Evolutionary conservation across 92 coral and sea anemone genomes (phyloP).

Genomic region (Epizoanthus illoricatus): DNA sequence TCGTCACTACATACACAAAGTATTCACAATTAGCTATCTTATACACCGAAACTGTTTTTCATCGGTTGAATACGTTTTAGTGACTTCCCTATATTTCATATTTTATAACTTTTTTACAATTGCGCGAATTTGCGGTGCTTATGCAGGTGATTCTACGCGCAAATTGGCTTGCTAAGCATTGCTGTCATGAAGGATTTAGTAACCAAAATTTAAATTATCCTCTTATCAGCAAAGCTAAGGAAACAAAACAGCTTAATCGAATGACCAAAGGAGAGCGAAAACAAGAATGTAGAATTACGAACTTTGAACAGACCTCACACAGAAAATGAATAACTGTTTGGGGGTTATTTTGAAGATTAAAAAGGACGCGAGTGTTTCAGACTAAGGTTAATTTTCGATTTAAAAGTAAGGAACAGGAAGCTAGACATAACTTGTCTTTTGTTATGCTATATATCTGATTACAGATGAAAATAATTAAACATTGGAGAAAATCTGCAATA

Average conservation of each 20-base stretch:
- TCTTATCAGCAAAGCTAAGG: neutral
- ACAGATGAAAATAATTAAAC: too few relatives aligned
- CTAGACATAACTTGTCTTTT: too few relatives aligned
- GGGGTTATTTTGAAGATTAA: too few relatives aligned
- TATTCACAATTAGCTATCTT: neutral
- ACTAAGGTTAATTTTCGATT: too few relatives aligned
- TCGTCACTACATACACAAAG: neutral
- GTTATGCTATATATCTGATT: too few relatives aligned
- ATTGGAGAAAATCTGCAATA: too few relatives aligned
- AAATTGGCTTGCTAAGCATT: neutral
- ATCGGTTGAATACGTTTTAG: neutral
- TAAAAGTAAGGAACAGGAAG: too few relatives aligned
- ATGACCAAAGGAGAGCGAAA: too few relatives aligned
- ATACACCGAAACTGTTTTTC: neutral
- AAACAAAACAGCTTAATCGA: neutral
- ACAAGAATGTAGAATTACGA: too few relatives aligned
- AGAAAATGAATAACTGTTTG: too few relatives aligned
- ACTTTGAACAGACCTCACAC: too few relatives aligned
- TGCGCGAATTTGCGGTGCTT: neutral
- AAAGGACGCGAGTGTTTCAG: too few relatives aligned
- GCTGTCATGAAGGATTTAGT: neutral
- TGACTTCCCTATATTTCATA: neutral
- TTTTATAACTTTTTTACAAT: neutral
- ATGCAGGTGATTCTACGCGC: neutral
- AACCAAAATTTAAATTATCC: neutral